Conservation (phyloP, 2,888 invertebrate genomes). For the Aspidiotus destructor region DNA sequence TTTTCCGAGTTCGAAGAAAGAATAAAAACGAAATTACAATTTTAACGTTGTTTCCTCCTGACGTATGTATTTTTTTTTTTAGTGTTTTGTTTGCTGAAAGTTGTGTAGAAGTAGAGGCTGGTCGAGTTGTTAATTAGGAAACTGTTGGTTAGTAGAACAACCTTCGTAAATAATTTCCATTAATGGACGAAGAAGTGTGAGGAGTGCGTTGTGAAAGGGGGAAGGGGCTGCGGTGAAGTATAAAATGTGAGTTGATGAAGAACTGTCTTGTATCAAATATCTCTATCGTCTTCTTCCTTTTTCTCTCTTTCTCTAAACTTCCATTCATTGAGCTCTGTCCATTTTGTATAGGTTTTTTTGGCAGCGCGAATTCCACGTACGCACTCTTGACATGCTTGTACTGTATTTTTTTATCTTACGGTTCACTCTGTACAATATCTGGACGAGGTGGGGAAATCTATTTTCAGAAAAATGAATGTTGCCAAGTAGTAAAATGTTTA, state of each 20-base stretch:
- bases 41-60: no score
- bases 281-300: no score
- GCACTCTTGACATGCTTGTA: neutral
- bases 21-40: no score
- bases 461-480: conserved; percentile 10
- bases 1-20: no score
- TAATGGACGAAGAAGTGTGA: neutral
- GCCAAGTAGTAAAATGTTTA: conserved; percentile 7
- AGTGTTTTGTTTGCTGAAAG: no score
- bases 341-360: neutral
- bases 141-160: neutral
- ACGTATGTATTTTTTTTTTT: no score
- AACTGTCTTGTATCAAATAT: no score
- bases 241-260: no score
- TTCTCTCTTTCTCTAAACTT: no score
- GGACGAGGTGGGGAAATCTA: conserved; percentile 5
- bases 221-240: neutral
- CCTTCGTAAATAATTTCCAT: conserved; percentile 1
- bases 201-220: neutral
- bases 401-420: no score
- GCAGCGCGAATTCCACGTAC: neutral
- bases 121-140: conserved; percentile 2
- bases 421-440: neutral
- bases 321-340: no score
- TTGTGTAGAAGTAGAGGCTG: no score